Conservation (phyloP, 2,888 invertebrate genomes). For the Pyrrhia umbra region DNA sequence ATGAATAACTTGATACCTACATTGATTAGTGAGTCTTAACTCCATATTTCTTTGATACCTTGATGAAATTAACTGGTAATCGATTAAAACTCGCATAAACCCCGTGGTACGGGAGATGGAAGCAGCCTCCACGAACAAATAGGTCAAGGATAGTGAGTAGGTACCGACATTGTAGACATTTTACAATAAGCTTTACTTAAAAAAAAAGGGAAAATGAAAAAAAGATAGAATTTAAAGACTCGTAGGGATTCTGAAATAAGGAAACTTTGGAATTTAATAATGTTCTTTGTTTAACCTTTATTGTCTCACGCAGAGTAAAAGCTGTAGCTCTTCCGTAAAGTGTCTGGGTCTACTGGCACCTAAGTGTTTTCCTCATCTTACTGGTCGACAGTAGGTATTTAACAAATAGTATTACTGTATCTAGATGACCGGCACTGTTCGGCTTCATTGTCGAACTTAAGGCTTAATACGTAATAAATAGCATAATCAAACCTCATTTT, state of each 20-base stretch:
- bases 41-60: background rate
- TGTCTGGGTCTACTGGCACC: no score
- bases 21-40: background rate
- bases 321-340: background rate
- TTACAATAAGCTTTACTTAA: conserved; percentile 38
- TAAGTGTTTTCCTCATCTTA: no score
- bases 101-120: conserved; percentile 36
- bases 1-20: background rate
- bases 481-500: no score
- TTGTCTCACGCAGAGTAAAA: background rate
- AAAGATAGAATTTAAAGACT: conserved; percentile 6
- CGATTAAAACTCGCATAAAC: conserved; percentile 23
- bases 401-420: no score
- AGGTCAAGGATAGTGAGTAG: conserved; percentile 73
- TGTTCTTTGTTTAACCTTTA: background rate
- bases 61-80: background rate
- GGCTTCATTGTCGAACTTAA: no score
- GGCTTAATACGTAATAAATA: no score
- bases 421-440: no score
- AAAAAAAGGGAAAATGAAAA: conserved; percentile 14
- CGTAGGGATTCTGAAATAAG: background rate
- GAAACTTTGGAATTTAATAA: background rate
- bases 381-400: no score
- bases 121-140: conserved; percentile 60
- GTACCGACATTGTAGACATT: conserved; percentile 55